Evolutionary conservation across 1,140 invertebrate species (phyloP), one percentile per base, ranked within the genome.

Genomic region (Rhizoglyphus robini): DNA sequence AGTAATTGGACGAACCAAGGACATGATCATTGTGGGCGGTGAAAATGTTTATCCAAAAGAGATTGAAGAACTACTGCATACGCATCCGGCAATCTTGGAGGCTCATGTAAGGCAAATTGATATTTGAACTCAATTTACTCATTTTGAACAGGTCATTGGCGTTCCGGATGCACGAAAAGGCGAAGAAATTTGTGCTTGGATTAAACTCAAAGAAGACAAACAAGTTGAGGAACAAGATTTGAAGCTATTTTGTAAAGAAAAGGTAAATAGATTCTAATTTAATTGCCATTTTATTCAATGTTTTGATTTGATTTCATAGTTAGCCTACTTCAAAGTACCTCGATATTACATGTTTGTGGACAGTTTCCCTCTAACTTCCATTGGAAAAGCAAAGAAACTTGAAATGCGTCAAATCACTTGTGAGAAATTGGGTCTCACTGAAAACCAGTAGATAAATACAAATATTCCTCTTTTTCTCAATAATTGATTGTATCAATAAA

Each of bases 1-100:
- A 67, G 83, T 94, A 63, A 83, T 90, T 34, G 90, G 90, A 1
- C 79, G 91, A 57, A 75, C 86, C 11, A 70, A 70, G 47, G 69
- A 70, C n/a, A 3, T 70, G 67, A 67, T 70, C 11, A 70, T 70
- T 60, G 27, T 64, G 4, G 69, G 69, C 32, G 69, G 69, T 46
- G 69, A 70, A 54, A 70, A 70, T 47, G 65, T 70, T 32, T 70
- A 70, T 65, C 69, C 69, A 23, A n/a, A 41, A 29, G 69, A 70
- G 63, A 60, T 70, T 41, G 69, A 70, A 62, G 65, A 70, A 34
- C 8, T 66, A 4, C 25, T 69, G 3, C 63, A 85, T 71, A 80
- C 79, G 13, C 88, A 93, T 79, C 87, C 87, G 0, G 76, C 80
- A 46, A 60, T 60, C 20, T 18, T 59, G 5, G 57, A 5, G 23